Conservation (phyloP, 2,888 invertebrate genomes). For the Andrena praecox region DNA sequence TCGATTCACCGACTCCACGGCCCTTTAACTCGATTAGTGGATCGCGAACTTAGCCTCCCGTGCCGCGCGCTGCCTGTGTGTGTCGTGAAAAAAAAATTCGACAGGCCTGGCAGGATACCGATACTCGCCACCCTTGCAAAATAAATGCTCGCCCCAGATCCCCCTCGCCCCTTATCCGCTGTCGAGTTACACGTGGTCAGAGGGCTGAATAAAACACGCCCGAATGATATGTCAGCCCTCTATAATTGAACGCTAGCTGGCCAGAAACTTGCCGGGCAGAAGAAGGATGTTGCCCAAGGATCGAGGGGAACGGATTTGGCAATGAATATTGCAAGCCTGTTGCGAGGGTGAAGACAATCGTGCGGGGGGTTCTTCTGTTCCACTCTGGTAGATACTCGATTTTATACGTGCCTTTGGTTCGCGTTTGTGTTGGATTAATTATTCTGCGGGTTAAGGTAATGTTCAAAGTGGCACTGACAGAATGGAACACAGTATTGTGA, state of each 20-base stretch:
- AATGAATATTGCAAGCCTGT: conserved; percentile 42
- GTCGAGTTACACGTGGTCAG: conserved; percentile 25
- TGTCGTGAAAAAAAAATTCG: conserved; percentile 4
- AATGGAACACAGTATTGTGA: too few relatives aligned
- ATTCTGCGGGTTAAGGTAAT: too few relatives aligned
- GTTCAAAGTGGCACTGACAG: too few relatives aligned
- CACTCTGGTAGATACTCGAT: neutral
- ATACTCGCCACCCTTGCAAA: conserved; percentile 26
- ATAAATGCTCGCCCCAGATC: conserved; percentile 29
- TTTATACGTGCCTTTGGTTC: too few relatives aligned
- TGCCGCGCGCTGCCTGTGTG: neutral
- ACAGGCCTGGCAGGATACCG: conserved; percentile 11
- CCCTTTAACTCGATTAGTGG: conserved; percentile 45
- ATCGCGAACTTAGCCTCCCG: conserved; percentile 11
- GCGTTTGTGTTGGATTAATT: too few relatives aligned
- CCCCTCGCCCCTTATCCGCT: conserved; percentile 13
- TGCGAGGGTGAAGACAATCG: neutral
- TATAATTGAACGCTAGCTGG: conserved; percentile 48
- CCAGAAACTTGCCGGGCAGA: conserved; percentile 6
- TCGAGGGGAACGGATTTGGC: conserved; percentile 33
- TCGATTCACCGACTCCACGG: conserved; percentile 22
- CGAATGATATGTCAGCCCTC: conserved; percentile 47
- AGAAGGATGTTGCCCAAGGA: conserved; percentile 26
- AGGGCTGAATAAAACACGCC: conserved; percentile 43
- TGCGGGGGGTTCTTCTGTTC: neutral